Conservation (phyloP, 2,113 vertebrate species). For the Oryzias melastigma region DNA sequence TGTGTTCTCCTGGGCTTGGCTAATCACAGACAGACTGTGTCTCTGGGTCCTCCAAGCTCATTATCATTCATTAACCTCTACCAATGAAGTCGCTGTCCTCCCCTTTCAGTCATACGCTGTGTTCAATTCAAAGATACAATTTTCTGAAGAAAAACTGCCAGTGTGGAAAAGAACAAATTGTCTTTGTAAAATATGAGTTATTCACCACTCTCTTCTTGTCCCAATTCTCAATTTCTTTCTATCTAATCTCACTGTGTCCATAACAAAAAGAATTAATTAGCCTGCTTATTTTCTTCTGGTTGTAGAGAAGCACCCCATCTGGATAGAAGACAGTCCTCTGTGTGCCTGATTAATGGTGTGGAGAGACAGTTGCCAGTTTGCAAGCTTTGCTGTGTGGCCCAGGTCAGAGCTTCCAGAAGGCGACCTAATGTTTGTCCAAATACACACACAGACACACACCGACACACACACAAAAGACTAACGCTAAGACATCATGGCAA, state of each 20-base stretch:
- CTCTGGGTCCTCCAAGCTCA: constrained; percentile 68
- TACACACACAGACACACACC: neutral
- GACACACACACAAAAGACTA: neutral
- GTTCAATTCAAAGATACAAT: constrained; percentile 63
- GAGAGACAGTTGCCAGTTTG: constrained; percentile 88
- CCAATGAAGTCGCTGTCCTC: constrained; percentile 53
- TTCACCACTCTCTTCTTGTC: constrained; percentile 75
- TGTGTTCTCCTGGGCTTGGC: constrained; percentile 47
- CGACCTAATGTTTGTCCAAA: constrained; percentile 55
- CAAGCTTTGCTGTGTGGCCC: constrained; percentile 67
- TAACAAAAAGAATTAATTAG: constrained; percentile 99
- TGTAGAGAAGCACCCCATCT: constrained; percentile 96
- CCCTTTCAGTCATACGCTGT: constrained; percentile 62
- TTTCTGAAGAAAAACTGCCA: constrained; percentile 75
- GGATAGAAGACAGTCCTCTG: constrained; percentile 92
- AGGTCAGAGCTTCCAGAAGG: constrained; percentile 77
- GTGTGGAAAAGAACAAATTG: constrained; percentile 79
- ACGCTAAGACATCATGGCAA: too few relatives aligned
- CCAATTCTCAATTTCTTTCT: constrained; percentile 67
- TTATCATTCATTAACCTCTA: constrained; percentile 90
- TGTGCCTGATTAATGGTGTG: constrained; percentile 95
- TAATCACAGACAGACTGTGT: constrained; percentile 63
- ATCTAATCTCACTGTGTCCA: constrained; percentile 98
- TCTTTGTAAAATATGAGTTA: constrained; percentile 91
- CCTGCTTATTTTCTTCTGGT: constrained; percentile 93